Evolutionary conservation across 2,888 invertebrate species (phyloP).

Genomic region (Polydrusus cervinus): DNA sequence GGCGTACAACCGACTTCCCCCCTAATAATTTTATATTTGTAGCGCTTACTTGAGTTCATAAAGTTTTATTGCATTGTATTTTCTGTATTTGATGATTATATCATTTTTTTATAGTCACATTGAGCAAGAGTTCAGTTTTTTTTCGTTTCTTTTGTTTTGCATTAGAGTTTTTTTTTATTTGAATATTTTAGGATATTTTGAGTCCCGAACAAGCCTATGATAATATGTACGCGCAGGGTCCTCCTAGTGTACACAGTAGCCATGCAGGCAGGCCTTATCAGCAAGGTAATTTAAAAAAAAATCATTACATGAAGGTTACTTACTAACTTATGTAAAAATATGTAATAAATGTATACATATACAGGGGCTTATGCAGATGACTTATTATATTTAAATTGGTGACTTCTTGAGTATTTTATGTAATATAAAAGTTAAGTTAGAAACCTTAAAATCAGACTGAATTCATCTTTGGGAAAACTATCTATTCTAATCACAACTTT

Average conservation of each 20-base stretch:
- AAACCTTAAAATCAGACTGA: too few species aligned
- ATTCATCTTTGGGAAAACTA: too few species aligned
- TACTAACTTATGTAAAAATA: neutral
- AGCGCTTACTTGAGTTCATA: too few species aligned
- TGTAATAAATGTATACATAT: too few species aligned
- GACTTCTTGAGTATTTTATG: too few species aligned
- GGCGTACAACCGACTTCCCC: too few species aligned
- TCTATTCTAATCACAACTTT: too few species aligned
- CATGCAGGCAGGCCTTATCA: conserved; percentile 86
- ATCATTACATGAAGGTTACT: neutral
- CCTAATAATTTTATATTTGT: too few species aligned
- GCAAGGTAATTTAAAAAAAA: conserved; percentile 80
- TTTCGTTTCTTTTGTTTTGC: conserved; percentile 64
- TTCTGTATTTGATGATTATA: too few species aligned
- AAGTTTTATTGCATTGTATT: neutral
- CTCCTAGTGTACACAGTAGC: conserved; percentile 89
- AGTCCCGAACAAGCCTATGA: conserved; percentile 95
- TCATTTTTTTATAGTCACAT: neutral
- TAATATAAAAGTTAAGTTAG: too few species aligned
- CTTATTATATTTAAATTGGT: too few species aligned
- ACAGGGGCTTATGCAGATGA: too few species aligned
- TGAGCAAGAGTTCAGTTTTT: conserved; percentile 59
- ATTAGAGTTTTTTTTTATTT: conserved; percentile 67
- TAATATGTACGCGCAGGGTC: conserved; percentile 93
- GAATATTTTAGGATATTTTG: conserved; percentile 86